Evolutionary conservation across 2,888 invertebrate species (phyloP).

Genomic region (Cetonia aurata): DNA sequence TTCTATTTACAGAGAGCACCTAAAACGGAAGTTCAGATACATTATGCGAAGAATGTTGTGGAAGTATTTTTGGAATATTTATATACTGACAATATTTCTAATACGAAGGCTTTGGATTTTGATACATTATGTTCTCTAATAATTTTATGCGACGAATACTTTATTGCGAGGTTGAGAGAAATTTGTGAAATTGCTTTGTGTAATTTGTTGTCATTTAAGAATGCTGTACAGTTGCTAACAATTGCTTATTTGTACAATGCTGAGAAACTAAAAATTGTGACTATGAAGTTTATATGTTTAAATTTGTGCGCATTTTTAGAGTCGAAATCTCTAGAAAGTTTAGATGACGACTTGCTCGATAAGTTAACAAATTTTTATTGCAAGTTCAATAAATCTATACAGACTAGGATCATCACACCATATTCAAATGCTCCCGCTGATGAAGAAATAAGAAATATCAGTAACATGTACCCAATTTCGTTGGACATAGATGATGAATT

Average conservation of each 20-base stretch:
- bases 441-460: conserved; percentile 68
- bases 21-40: conserved; percentile 70
- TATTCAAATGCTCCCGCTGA: conserved; percentile 75
- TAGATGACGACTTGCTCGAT: conserved; percentile 73
- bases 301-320: conserved; percentile 82
- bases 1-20: conserved; percentile 63
- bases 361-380: conserved; percentile 79
- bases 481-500: conserved; percentile 66
- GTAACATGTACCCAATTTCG: conserved; percentile 66
- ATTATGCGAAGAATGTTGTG: conserved; percentile 73
- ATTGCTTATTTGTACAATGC: conserved; percentile 85
- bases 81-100: conserved; percentile 77
- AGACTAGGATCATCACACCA: conserved; percentile 77
- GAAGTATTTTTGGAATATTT: conserved; percentile 80
- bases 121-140: conserved; percentile 81
- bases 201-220: conserved; percentile 78
- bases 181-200: conserved; percentile 79
- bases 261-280: conserved; percentile 76
- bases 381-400: conserved; percentile 72
- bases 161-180: conserved; percentile 78
- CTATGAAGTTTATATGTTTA: conserved; percentile 82
- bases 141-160: conserved; percentile 84
- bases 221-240: conserved; percentile 81
- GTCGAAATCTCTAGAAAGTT: conserved; percentile 73
- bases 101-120: conserved; percentile 72